A percentile compares a stretch with the other conserved stretches of the same genome.
These are phyloP conservation scores for Erannis defoliaria DNA, from an alignment of 2,888 invertebrate species.

Conservation along the genomic window DNA sequence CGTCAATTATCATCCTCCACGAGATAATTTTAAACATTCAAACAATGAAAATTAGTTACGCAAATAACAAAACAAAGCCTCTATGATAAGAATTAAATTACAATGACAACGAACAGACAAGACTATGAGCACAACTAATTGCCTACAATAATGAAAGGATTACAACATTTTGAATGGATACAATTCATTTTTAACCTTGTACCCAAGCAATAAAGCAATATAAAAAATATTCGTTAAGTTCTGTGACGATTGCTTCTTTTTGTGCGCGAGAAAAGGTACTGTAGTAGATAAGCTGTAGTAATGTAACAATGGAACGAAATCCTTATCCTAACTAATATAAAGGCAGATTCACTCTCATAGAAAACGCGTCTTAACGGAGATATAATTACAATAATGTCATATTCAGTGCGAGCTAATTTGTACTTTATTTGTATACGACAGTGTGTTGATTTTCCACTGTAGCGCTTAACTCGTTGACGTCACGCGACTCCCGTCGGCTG, in stretches of 20 bases:
- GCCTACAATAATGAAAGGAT: conserved; percentile 11
- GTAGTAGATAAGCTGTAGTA: no score
- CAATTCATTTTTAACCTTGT: conserved; percentile 2
- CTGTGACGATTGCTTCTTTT: background rate
- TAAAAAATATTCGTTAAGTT: background rate
- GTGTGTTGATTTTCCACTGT: no score
- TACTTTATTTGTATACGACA: no score
- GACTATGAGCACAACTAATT: conserved; percentile 23
- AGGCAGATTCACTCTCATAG: no score
- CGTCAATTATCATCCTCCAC: background rate
- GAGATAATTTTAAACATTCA: conserved; percentile 2
- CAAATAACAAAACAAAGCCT: conserved; percentile 10
- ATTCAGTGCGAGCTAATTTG: no score
- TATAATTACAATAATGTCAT: no score
- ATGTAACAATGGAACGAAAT: no score
- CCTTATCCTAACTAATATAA: no score
- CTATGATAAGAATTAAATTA: background rate
- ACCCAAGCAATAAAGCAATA: background rate
- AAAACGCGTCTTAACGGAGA: no score
- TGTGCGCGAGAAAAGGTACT: background rate
- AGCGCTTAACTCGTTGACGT: no score
- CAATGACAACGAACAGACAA: conserved; percentile 15
- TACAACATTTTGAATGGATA: background rate
- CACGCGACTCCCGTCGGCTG: no score
- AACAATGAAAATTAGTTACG: conserved; percentile 6